Base-by-base conservation (phyloP, 2,797 vertebrate species). In the Antrozous pallidus region DNA sequence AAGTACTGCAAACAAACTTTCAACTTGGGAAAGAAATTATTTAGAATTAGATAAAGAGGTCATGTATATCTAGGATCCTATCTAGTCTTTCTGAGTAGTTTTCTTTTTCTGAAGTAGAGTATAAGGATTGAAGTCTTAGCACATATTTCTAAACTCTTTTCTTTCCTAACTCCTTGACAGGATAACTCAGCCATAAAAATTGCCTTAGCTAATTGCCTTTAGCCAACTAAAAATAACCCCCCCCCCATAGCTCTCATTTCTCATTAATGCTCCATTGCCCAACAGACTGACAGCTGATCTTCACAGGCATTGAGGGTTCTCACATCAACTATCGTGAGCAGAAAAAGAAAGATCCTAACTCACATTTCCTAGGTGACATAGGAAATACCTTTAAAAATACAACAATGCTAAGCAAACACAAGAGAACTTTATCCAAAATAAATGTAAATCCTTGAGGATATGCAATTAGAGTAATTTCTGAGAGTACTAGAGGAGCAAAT, bases 131-230 rank as follows among this genome's bases (percentile, higher is more conserved):
- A 85, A 67, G 6, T 93, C 74, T 79, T 51, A 86, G 26, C 36
- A 83, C 51, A 31, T 77, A 91, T 89, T 95, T 91, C 51, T 83
- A 69, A 90, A 88, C 18, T 49, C 5, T 70, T 85, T 89, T 88
- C 67, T 92, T 61, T 84, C 5, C 36, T 12, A 28, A 24, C 28
- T 93, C 42, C 33, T 86, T 97, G 70, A 63, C 89, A 96, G 67
- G 5, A 6, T 84, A 93, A 94, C 18, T 94, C 67, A 94, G 54
- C 71, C 45, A 40, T 87, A 94, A 92, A 94, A 96, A 42, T 80
- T 81, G 74, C 28, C 82, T 93, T 71, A 94, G 42, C 49, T 96
- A 96, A 95, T 88, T 96, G 26, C 42, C 16, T 63, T 95, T 89
- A 86, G 70, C 36, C 47, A 88, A 88, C 74, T 85, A 56, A 84